A percentile compares a stretch with the other conserved stretches of the same genome.
Conservation (phyloP, 37 sponge, comb jelly and placozoan genomes). For the Cladorhizidae sp. region DNA sequence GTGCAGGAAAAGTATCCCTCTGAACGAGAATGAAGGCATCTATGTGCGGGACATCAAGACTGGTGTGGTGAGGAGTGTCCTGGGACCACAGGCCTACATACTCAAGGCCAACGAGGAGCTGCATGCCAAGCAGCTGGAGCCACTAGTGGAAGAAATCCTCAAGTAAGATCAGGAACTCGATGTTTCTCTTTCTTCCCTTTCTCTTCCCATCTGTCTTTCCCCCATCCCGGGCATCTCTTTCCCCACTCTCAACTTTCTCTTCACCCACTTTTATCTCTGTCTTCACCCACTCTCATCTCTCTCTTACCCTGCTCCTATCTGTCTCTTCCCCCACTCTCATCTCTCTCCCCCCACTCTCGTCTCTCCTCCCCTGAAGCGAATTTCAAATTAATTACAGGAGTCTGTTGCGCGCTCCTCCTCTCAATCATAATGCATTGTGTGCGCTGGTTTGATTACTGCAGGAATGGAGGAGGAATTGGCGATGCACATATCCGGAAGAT, state of each 20-base stretch:
- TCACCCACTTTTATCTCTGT: too few relatives aligned
- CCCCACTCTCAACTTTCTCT: conserved; percentile 19
- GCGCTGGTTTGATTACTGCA: background rate
- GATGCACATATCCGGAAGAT: conserved; percentile 76
- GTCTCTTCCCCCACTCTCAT: background rate
- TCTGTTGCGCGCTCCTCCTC: too few relatives aligned
- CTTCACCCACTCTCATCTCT: conserved; percentile 20
- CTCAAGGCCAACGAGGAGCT: conserved; percentile 83
- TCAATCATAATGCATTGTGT: background rate
- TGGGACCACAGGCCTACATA: conserved; percentile 89
- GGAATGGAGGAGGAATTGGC: conserved; percentile 82
- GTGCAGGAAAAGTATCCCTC: conserved; percentile 83
- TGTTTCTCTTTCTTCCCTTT: background rate
- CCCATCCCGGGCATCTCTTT: conserved; percentile 4
- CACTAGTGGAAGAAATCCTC: conserved; percentile 84
- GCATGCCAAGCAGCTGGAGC: conserved; percentile 67
- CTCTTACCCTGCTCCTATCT: too few relatives aligned
- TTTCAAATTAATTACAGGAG: too few relatives aligned
- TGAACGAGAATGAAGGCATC: conserved; percentile 93
- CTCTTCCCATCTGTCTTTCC: background rate
- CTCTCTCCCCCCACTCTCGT: background rate
- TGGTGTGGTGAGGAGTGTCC: conserved; percentile 77
- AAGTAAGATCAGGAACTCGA: conserved; percentile 26
- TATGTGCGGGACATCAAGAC: conserved; percentile 80
- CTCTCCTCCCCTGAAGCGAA: too few relatives aligned